Base-by-base conservation (phyloP, 2,113 vertebrate species). In the Hirundichthys speculiger region DNA sequence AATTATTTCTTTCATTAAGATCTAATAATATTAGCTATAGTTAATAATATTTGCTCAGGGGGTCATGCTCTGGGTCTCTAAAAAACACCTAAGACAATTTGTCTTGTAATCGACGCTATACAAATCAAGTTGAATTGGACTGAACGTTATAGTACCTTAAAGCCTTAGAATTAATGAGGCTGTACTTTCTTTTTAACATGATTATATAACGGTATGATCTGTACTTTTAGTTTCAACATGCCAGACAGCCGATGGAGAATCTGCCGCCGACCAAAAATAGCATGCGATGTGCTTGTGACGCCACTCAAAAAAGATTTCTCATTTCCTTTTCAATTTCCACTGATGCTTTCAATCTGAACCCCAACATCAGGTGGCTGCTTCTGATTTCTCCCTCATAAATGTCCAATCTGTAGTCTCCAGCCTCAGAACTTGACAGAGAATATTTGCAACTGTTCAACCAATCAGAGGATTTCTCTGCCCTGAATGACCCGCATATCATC, bases 261-360 rank as follows among this genome's bases (percentile, higher is more conserved):
- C 40, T 27, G 21, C 27, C 20, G 24, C 51, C 5, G 47, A 51
- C 19, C 16, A 64, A 25, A 46, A 51, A 48, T 0, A 45, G 43
- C 21, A 15, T 4, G 15, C 2, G 19, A 43, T 42, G n/a, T n/a
- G 0, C 7, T 7, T 19, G n/a, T 43, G 59, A 11, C 25, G 21
- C 30, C 24, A 34, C 55, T 63, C 10, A 46, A 55, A 63, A 51
- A 55, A 39, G 19, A 12, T 55, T 64, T 54, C 53, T n/a, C 3
- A 30, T 64, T 64, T 71, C 60, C 20, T 80, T 60, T 64, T 14
- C 60, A 41, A 47, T 69, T 61, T 58, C 24, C 47, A 57, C 1
- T 16, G 11, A 60, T 42, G 43, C 27, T 59, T 64, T 38, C 20
- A 45, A 49, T 59, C 57, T 53, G 18, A 46, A 56, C 8, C 9